Conservation (phyloP, 2,888 invertebrate genomes). For the Neoaliturus tenellus region DNA sequence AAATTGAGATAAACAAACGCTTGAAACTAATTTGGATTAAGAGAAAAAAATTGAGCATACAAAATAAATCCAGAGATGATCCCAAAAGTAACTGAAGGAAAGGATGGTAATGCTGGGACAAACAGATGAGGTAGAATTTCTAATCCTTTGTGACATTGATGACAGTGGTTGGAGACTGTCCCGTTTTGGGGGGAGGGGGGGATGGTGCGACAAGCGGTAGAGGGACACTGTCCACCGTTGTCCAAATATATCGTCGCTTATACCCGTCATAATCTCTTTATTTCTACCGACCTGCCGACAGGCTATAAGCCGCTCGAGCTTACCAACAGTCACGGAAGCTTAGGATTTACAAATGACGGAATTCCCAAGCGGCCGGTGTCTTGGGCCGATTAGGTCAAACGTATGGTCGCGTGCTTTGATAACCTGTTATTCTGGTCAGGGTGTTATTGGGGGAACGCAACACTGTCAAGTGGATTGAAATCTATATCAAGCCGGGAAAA, state of each 20-base stretch:
- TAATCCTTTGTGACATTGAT: neutral
- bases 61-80: constrained; percentile 7
- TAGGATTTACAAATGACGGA: constrained; percentile 9
- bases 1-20: neutral
- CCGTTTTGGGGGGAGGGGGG: neutral
- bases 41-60: neutral
- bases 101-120: neutral
- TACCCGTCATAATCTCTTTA: constrained; percentile 1
- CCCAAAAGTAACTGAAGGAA: neutral
- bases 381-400: too few relatives aligned
- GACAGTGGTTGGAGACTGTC: neutral
- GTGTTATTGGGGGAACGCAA: too few relatives aligned
- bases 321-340: neutral
- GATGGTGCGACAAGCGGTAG: neutral
- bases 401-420: too few relatives aligned
- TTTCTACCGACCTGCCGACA: constrained; percentile 14
- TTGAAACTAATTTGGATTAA: neutral
- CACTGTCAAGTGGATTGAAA: too few relatives aligned
- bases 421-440: too few relatives aligned
- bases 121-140: neutral
- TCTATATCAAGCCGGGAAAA: too few relatives aligned
- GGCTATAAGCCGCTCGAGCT: neutral
- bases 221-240: neutral
- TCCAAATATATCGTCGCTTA: constrained; percentile 12
- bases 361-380: too few relatives aligned